phyloP scores from a whole-genome alignment of 2,113 vertebrate genomes.

The Hoplias malabaricus region DNA sequence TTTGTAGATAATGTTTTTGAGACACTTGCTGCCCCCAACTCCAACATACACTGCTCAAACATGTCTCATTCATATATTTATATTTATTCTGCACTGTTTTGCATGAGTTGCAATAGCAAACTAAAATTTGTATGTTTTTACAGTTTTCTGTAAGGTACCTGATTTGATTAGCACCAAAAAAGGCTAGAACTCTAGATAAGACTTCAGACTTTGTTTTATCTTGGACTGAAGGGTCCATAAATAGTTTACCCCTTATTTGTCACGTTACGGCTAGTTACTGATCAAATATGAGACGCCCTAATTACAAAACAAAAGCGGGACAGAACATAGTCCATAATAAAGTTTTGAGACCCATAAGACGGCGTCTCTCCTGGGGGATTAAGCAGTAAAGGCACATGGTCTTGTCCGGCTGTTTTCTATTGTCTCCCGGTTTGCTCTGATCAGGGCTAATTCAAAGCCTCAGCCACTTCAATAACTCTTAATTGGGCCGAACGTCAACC shows the following conservation, averaged over 20 bases:
- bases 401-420: not conserved
- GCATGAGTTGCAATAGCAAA: too few relatives aligned
- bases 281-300: not conserved
- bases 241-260: too few relatives aligned
- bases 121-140: not conserved
- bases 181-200: not conserved
- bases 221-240: too few relatives aligned
- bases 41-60: too few relatives aligned
- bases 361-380: not conserved
- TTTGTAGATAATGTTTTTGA: too few relatives aligned
- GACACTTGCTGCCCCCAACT: too few relatives aligned
- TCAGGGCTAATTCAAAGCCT: constrained; percentile 29
- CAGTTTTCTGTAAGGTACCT: too few relatives aligned
- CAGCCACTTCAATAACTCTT: constrained; percentile 32
- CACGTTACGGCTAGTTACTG: not conserved
- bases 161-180: too few relatives aligned
- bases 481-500: constrained; percentile 41
- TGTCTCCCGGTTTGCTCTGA: constrained; percentile 20
- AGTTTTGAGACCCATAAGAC: not conserved
- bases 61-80: too few relatives aligned
- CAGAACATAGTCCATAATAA: not conserved
- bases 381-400: not conserved
- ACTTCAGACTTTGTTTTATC: too few relatives aligned
- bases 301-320: not conserved
- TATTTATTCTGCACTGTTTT: too few relatives aligned